These are phyloP conservation scores for Eupristina koningsbergeri DNA, from an alignment of 1,140 invertebrate species.

Conservation along the genomic window DNA sequence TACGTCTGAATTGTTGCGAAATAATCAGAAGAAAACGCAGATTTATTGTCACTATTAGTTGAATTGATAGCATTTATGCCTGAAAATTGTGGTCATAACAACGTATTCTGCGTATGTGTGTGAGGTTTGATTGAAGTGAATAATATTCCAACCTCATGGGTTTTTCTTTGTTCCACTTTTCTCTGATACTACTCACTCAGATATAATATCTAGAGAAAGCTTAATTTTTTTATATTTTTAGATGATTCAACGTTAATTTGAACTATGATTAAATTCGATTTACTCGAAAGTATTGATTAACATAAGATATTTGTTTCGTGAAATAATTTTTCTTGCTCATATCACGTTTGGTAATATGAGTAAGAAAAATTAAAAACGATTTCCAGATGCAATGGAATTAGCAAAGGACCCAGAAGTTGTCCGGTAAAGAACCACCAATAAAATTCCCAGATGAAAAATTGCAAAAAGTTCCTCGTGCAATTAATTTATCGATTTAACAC, in stretches of 20 bases:
- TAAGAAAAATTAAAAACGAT: too few relatives aligned
- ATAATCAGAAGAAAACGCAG: background rate
- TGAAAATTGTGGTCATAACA: background rate
- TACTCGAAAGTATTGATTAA: background rate
- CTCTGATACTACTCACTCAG: background rate
- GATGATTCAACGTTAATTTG: background rate
- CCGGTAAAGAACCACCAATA: too few relatives aligned
- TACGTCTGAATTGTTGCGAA: background rate
- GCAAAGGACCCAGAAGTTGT: too few relatives aligned
- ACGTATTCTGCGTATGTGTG: background rate
- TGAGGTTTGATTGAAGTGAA: background rate
- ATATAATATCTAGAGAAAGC: background rate
- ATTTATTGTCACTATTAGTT: slow-evolving; percentile 9
- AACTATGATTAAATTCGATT: background rate
- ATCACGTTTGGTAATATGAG: too few relatives aligned
- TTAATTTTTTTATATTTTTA: background rate
- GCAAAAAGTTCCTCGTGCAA: too few relatives aligned
- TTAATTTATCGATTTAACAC: too few relatives aligned
- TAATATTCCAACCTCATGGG: background rate
- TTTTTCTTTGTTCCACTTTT: slow-evolving; percentile 15
- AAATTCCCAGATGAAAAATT: too few relatives aligned
- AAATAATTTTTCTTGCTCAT: background rate
- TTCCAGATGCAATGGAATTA: too few relatives aligned
- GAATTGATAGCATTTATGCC: slow-evolving; percentile 8
- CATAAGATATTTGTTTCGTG: background rate